These are phyloP conservation scores for Caenorhabditis remanei DNA, from an alignment of 1,140 invertebrate genomes.

Conservation along the genomic window DNA sequence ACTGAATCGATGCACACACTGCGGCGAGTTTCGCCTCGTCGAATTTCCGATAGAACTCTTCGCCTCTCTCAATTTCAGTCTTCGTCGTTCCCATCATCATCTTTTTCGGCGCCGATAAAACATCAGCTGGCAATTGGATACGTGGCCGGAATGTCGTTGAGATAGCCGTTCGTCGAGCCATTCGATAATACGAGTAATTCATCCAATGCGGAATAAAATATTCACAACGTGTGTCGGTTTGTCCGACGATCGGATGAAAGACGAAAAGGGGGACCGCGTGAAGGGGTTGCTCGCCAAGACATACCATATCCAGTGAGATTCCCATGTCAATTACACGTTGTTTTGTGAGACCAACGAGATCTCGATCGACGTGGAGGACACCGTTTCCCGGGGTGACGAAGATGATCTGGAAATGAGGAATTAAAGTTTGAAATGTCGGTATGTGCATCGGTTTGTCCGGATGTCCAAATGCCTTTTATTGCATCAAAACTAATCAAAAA, in stretches of 20 bases:
- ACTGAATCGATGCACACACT: slow-evolving; percentile 7
- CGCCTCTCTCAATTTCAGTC: not conserved
- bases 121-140: slow-evolving; percentile 59
- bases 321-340: slow-evolving; percentile 98
- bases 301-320: slow-evolving; percentile 85
- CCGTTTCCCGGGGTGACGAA: slow-evolving; percentile 98
- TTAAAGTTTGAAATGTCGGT: too few species aligned
- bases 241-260: slow-evolving; percentile 78
- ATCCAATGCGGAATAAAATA: slow-evolving; percentile 78
- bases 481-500: too few species aligned
- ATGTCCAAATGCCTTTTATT: too few species aligned
- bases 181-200: slow-evolving; percentile 75
- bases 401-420: slow-evolving; percentile 80
- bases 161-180: slow-evolving; percentile 60
- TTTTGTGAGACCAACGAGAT: slow-evolving; percentile 96
- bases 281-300: slow-evolving; percentile 97
- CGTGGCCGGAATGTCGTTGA: slow-evolving; percentile 60
- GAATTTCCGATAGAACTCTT: too few species aligned
- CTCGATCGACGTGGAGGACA: slow-evolving; percentile 93
- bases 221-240: slow-evolving; percentile 66
- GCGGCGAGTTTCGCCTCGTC: not conserved
- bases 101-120: slow-evolving; percentile 25
- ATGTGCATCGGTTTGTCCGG: not conserved
- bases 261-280: slow-evolving; percentile 96
- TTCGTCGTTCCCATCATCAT: slow-evolving; percentile 1